Percentiles rank a stretch among this genome's conserved stretches.
Conservation (phyloP, 1,140 invertebrate species). For the Portunus trituberculatus region DNA sequence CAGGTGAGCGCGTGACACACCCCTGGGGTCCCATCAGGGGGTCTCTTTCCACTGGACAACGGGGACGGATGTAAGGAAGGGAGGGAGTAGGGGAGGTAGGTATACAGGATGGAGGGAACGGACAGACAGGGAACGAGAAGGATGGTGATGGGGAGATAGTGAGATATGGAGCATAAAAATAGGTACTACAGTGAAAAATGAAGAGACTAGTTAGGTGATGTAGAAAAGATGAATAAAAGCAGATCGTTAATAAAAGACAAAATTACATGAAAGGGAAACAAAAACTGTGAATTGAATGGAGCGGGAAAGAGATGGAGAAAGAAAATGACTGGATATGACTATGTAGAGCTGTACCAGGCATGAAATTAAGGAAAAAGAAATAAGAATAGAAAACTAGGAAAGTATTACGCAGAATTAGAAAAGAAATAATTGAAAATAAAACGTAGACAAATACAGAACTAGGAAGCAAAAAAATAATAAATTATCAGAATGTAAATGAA, state of each 20-base stretch:
- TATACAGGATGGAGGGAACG: background rate
- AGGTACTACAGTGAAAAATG: background rate
- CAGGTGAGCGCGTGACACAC: constrained; percentile 16
- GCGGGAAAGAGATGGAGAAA: background rate
- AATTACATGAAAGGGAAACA: too few species aligned
- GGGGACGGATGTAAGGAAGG: background rate
- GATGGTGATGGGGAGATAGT: background rate
- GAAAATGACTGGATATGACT: background rate
- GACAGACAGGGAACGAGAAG: background rate
- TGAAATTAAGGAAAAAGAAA: too few species aligned
- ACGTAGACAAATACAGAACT: too few species aligned
- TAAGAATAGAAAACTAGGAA: too few species aligned
- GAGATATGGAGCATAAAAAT: background rate
- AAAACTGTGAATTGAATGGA: too few species aligned
- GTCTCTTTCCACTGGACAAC: background rate
- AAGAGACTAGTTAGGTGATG: background rate
- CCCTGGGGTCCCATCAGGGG: background rate
- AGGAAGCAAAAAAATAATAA: too few species aligned
- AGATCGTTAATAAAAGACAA: too few species aligned
- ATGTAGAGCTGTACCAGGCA: too few species aligned
- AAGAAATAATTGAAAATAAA: too few species aligned
- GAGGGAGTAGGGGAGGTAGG: background rate
- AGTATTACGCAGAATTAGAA: too few species aligned
- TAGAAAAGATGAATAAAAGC: background rate
- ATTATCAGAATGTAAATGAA: too few species aligned